Evolutionary conservation across 2,888 invertebrate species (phyloP), one percentile per base, ranked within the genome.

Genomic region (Psococerastis gibbosa): DNA sequence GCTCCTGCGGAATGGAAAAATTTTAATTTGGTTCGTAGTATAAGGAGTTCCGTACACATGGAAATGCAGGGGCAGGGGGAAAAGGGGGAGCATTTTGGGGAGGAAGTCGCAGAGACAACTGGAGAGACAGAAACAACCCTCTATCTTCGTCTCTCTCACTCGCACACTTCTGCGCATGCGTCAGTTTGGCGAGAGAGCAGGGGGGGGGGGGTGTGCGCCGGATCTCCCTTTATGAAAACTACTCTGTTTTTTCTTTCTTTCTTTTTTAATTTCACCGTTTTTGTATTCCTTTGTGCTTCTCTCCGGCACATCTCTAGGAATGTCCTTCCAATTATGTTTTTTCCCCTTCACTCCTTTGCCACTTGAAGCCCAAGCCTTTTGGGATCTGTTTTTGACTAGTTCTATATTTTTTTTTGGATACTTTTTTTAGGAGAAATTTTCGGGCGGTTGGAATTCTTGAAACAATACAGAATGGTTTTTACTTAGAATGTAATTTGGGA

Each of bases 251-350:
- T 38, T 38, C 20, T 38, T 38, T 38, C 22, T 38, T n/a, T 38
- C 13, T 38, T 38, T 38, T 38, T 38, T 38, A 38, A 38, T 38
- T 38, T 38, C 22, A 38, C 38, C 38, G 38, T 38, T 38, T 38
- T 38, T 38, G 22, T 22, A 38, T 17, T 38, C 38, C 22, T 38
- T 38, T 38, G 38, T 38, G 22, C 38, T 38, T 38, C 20, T 31
- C n/a, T 15, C 27, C 27, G 27, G 27, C 27, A 27, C 27, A 27
- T 27, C 27, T 27, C 27, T 11, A 27, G 27, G 27, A 27, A 27
- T 27, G 27, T 27, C 27, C 27, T 27, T 11, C 27, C 27, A 27
- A 27, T 27, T 27, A 27, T 27, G 11, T 9, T 27, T 27, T 27
- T 27, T n/a, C n/a, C n/a, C n/a, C n/a, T n/a, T n/a, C n/a, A n/a